Percentiles rank a stretch among this genome's conserved stretches.
Evolutionary conservation across 2,888 invertebrate genomes (phyloP).

Genomic region (Myopa tessellatipennis): DNA sequence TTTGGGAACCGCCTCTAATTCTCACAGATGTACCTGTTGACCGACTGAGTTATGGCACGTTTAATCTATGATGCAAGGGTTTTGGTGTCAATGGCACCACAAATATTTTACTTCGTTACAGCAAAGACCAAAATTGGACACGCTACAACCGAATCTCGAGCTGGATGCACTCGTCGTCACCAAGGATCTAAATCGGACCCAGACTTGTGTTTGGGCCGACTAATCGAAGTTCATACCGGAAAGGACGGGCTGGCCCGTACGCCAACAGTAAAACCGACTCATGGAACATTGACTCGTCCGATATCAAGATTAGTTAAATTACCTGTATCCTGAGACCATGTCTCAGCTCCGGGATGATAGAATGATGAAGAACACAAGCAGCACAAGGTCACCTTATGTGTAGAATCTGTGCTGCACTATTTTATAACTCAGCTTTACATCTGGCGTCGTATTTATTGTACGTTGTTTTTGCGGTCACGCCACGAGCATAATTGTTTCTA

Average conservation of each 20-base stretch:
- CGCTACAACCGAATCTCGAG: not conserved
- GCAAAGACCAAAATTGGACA: not conserved
- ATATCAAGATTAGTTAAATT: not conserved
- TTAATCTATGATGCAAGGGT: not conserved
- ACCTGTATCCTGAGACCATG: not conserved
- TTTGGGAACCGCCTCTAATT: not conserved
- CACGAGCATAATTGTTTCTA: too few species aligned
- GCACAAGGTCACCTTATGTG: too few species aligned
- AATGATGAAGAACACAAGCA: too few species aligned
- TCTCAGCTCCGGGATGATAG: constrained; percentile 11
- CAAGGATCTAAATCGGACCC: not conserved
- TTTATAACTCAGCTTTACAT: too few species aligned
- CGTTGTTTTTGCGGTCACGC: too few species aligned
- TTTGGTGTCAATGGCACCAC: not conserved
- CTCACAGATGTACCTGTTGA: not conserved
- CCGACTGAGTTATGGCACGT: not conserved
- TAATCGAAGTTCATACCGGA: not conserved
- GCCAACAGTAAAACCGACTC: not conserved
- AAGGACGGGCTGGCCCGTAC: not conserved
- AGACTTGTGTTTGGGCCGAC: not conserved
- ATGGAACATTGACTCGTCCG: not conserved
- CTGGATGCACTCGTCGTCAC: not conserved
- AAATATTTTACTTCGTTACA: constrained; percentile 6
- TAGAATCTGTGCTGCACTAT: too few species aligned
- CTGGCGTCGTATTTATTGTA: too few species aligned